These are phyloP conservation scores for Zaprionus davidi DNA, from an alignment of 1,140 invertebrate species.

Conservation along the genomic window DNA sequence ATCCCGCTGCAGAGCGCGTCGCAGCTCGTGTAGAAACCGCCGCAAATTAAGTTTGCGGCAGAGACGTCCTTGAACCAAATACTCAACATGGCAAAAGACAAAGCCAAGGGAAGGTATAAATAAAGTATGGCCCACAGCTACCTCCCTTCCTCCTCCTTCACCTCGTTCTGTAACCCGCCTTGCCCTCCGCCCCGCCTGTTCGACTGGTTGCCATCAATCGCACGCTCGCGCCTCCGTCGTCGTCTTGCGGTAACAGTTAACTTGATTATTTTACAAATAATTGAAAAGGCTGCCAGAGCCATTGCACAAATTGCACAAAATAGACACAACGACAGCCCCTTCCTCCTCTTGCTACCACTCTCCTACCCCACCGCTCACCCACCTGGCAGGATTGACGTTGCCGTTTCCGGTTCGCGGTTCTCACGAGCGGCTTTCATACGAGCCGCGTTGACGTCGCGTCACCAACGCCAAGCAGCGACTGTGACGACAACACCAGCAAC, in stretches of 20 bases:
- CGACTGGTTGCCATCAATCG: constrained; percentile 2
- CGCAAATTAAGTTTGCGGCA: constrained; percentile 73
- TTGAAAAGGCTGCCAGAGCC: constrained; percentile 70
- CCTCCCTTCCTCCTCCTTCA: not conserved
- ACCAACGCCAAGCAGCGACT: constrained; percentile 38
- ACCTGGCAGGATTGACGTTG: constrained; percentile 18
- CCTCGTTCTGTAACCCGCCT: not conserved
- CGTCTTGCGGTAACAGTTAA: constrained; percentile 70
- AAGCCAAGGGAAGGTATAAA: constrained; percentile 26
- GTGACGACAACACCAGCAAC: constrained; percentile 69
- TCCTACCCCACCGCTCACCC: not conserved
- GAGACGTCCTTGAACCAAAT: constrained; percentile 74
- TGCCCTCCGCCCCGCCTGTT: not conserved
- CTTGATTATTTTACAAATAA: constrained; percentile 81
- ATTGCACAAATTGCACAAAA: constrained; percentile 68
- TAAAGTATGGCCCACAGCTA: constrained; percentile 29
- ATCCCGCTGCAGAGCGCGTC: constrained; percentile 38
- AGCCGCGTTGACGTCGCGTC: constrained; percentile 40
- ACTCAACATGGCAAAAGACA: constrained; percentile 31
- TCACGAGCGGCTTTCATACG: constrained; percentile 33
- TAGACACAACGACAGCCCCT: constrained; percentile 41
- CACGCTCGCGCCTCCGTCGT: not conserved
- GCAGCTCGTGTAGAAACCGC: constrained; percentile 58
- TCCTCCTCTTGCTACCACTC: constrained; percentile 4
- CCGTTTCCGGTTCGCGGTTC: constrained; percentile 45